These are phyloP conservation scores for Ylistrum balloti DNA, from an alignment of 1,140 invertebrate genomes.

Conservation along the genomic window DNA sequence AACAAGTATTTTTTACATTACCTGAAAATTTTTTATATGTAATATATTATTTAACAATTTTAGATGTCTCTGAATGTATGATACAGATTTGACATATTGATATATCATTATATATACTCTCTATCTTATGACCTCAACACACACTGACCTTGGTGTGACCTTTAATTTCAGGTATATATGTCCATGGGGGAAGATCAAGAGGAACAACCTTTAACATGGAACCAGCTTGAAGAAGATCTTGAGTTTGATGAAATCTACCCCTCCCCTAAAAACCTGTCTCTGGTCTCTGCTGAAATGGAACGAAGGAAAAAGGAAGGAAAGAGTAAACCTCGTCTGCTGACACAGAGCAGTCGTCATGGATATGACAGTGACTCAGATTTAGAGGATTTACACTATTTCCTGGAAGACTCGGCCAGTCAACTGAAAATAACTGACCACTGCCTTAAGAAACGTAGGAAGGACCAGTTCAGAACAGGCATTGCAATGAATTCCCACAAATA, in stretches of 20 bases:
- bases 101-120: background rate
- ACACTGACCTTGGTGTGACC: conserved; percentile 4
- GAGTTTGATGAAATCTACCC: conserved; percentile 77
- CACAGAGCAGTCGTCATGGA: conserved; percentile 56
- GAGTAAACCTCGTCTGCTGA: conserved; percentile 30
- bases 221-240: conserved; percentile 70
- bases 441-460: conserved; percentile 82
- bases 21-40: no score
- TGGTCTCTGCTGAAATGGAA: conserved; percentile 45
- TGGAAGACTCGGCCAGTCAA: conserved; percentile 85
- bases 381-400: conserved; percentile 85
- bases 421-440: conserved; percentile 85
- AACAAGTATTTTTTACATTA: no score
- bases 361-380: conserved; percentile 87
- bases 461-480: conserved; percentile 80
- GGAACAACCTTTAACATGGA: conserved; percentile 74
- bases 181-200: conserved; percentile 74
- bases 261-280: conserved; percentile 51
- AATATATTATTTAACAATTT: no score
- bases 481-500: conserved; percentile 82
- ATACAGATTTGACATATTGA: no score
- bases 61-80: no score
- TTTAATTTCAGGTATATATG: conserved; percentile 64
- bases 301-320: conserved; percentile 51
- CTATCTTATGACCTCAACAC: conserved; percentile 3